A percentile compares a stretch with the other conserved stretches of the same genome.
phyloP scores from a whole-genome alignment of 2,888 invertebrate species.

The Onchidella celtica region DNA sequence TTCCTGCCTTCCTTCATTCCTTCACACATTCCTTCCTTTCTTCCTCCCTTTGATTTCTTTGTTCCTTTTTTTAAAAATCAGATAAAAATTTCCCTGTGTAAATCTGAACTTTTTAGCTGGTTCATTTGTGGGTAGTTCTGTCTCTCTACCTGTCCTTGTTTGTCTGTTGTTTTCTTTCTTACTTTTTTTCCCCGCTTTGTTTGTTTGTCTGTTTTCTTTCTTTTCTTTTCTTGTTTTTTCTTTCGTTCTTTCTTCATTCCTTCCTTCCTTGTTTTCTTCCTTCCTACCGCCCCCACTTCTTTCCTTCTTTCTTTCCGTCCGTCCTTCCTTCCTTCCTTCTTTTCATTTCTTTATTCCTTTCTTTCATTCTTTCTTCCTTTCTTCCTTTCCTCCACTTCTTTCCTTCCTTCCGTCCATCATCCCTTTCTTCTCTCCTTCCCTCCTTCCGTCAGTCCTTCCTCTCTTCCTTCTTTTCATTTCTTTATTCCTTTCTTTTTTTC shows the following conservation, averaged over 20 bases:
- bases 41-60: not conserved
- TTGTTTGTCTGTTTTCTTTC: too few species aligned
- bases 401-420: constrained; percentile 47
- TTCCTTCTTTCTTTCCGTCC: constrained; percentile 46
- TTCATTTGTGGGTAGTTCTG: constrained; percentile 24
- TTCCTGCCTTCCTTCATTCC: constrained; percentile 23
- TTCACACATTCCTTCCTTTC: constrained; percentile 53
- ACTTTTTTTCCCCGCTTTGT: not conserved
- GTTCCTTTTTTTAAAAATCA: not conserved
- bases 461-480: constrained; percentile 37
- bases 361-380: too few species aligned
- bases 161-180: not conserved
- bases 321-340: constrained; percentile 53
- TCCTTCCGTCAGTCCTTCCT: constrained; percentile 38
- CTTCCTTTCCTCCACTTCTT: too few species aligned
- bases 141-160: constrained; percentile 22
- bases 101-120: constrained; percentile 40
- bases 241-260: too few species aligned
- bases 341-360: too few species aligned
- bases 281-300: not conserved
- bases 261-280: not conserved
- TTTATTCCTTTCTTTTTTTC: constrained; percentile 3
- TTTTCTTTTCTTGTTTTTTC: too few species aligned
- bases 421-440: constrained; percentile 50
- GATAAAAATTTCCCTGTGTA: constrained; percentile 47